A percentile compares a stretch with the other conserved stretches of the same genome.
phyloP scores from a whole-genome alignment of 2,797 vertebrate species.

The Squalus acanthias region DNA sequence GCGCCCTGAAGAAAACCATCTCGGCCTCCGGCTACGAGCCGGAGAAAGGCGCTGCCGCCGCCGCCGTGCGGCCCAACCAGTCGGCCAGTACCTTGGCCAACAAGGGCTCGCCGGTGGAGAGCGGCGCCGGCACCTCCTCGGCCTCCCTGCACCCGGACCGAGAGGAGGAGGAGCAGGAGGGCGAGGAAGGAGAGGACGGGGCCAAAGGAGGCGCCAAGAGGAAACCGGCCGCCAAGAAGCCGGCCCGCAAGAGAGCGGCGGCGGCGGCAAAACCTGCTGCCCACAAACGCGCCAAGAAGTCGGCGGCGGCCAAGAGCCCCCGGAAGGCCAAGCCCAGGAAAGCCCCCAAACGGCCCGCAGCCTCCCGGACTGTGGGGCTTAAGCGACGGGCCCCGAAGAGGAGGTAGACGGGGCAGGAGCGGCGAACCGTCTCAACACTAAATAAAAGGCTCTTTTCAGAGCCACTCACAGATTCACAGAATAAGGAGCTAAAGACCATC shows the following conservation, averaged over 20 bases:
- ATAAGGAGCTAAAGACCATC: not conserved
- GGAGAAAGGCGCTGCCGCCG: too few species aligned
- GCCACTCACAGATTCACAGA: not conserved
- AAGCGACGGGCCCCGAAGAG: not conserved
- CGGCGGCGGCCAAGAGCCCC: not conserved
- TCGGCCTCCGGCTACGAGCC: not conserved
- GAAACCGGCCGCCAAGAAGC: not conserved
- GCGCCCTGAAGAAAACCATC: not conserved
- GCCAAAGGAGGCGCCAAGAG: not conserved
- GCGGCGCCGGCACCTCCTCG: not conserved
- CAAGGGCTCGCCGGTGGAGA: not conserved
- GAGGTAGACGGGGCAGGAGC: not conserved
- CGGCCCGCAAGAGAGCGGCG: not conserved
- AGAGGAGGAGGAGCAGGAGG: too few species aligned
- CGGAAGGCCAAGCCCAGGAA: not conserved
- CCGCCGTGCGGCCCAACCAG: not conserved
- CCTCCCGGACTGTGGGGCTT: not conserved
- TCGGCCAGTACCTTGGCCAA: not conserved
- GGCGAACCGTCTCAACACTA: not conserved
- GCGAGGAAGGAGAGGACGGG: not conserved
- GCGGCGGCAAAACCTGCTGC: not conserved
- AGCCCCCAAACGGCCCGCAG: not conserved
- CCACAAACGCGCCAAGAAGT: not conserved
- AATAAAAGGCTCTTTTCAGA: slow-evolving; percentile 22
- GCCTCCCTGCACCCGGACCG: not conserved